Evolutionary conservation across 2,113 vertebrate genomes (phyloP).

Genomic region (Cyprinodon brontotheroides): DNA sequence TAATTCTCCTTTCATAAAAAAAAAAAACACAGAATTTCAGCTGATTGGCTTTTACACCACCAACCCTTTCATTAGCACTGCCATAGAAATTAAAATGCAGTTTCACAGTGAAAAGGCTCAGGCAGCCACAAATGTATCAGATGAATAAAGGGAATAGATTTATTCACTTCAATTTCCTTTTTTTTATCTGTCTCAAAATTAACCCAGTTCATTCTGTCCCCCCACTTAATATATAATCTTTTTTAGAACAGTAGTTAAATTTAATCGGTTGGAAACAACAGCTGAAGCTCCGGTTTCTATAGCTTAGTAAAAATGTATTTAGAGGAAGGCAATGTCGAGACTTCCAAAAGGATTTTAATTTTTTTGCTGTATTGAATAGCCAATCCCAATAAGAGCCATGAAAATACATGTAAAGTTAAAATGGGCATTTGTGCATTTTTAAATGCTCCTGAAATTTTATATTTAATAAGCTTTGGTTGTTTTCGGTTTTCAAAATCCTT

Average conservation of each 20-base stretch:
- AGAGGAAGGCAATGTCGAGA: not conserved
- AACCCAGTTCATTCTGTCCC: conserved; percentile 26
- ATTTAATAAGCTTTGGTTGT: not conserved
- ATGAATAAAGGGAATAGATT: not conserved
- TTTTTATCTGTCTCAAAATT: conserved; percentile 8
- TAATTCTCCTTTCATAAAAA: conserved; percentile 57
- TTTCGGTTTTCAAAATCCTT: not conserved
- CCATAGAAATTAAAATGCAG: conserved; percentile 16
- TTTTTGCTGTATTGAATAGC: conserved; percentile 48
- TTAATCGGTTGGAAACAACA: conserved; percentile 19
- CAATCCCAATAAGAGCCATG: conserved; percentile 22
- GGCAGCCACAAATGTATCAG: not conserved
- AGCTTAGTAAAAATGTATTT: conserved; percentile 26
- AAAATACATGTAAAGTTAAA: not conserved
- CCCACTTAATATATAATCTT: conserved; percentile 28
- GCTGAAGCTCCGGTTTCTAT: conserved; percentile 23
- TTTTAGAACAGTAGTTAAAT: conserved; percentile 29
- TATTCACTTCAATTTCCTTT: not conserved
- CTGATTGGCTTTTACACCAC: conserved; percentile 41
- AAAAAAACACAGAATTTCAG: conserved; percentile 42
- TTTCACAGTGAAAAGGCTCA: conserved; percentile 1
- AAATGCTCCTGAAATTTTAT: not conserved
- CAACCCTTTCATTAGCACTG: conserved; percentile 40
- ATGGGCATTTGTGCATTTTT: not conserved
- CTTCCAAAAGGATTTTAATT: conserved; percentile 12